Base-by-base conservation (phyloP, 2,888 invertebrate genomes). In the Odontomyia ornata region DNA sequence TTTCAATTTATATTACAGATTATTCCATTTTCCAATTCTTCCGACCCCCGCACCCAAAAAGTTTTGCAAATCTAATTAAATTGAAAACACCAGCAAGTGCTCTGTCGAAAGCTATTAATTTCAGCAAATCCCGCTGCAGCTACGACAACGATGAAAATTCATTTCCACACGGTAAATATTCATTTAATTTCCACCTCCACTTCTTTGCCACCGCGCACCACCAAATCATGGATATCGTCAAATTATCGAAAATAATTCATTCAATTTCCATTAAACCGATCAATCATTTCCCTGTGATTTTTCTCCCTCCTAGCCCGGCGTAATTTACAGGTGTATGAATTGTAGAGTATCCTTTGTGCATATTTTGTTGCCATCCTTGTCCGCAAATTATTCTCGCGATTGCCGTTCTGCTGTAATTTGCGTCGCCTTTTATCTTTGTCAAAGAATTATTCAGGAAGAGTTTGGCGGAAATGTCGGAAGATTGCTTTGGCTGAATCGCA, bases 221-320 rank as follows among this genome's bases (percentile, higher is more conserved):
- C 11, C n/a, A 28, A n/a, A 23, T 30, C 64, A 64, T 64, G 64
- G 64, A 64, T 64, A 64, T n/a, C 28, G 30, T 64, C 64, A 64
- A 64, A 64, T 64, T 64, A 64, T 28, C 64, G 64, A 64, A 64
- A 64, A 64, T 64, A 64, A 64, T 64, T 64, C 64, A 64, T 64
- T 30, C 28, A 64, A 64, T 64, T 64, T 28, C 64, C 64, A 64
- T 64, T 64, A 64, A 64, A 64, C 64, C 64, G 30, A 64, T 64
- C 64, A 64, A 64, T 64, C 64, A 64, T 64, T 28, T n/a, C 11
- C 30, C 30, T 15, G 30, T 64, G 30, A 64, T 64, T 64, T 64
- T 64, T 30, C 30, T 27, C 1, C n/a, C 9, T 9, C 36, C 9
- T n/a, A n/a, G n/a, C n/a, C 5, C 36, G 5, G 36, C 23, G 13